A percentile compares a stretch with the other conserved stretches of the same genome.
These are phyloP conservation scores for Apoderus coryli DNA, from an alignment of 2,888 invertebrate genomes.

Conservation along the genomic window DNA sequence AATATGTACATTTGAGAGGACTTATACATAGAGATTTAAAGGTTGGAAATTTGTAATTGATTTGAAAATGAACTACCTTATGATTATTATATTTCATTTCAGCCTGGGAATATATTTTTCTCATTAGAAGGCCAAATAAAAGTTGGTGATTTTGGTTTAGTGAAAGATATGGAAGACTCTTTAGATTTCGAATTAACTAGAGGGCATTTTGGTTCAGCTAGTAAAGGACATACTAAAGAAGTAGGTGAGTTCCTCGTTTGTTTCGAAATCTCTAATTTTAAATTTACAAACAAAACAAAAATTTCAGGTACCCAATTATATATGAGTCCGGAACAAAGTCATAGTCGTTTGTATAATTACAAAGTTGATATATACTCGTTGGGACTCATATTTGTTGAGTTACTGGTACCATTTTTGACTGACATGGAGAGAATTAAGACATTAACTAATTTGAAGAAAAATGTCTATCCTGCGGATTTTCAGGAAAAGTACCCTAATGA, in stretches of 20 bases:
- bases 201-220: slow-evolving; percentile 22
- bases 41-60: slow-evolving; percentile 33
- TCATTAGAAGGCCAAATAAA: slow-evolving; percentile 80
- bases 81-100: slow-evolving; percentile 20
- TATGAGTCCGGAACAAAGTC: slow-evolving; percentile 94
- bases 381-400: slow-evolving; percentile 86
- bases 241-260: slow-evolving; percentile 40
- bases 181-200: slow-evolving; percentile 31
- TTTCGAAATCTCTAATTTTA: not conserved
- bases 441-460: slow-evolving; percentile 48
- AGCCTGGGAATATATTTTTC: slow-evolving; percentile 88
- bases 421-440: slow-evolving; percentile 74
- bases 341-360: slow-evolving; percentile 61
- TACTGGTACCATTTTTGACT: slow-evolving; percentile 79
- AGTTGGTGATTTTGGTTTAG: slow-evolving; percentile 97
- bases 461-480: slow-evolving; percentile 57
- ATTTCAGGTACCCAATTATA: slow-evolving; percentile 76
- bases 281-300: not conserved
- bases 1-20: slow-evolving; percentile 85
- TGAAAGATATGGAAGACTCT: slow-evolving; percentile 66
- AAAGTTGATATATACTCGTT: slow-evolving; percentile 94
- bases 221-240: slow-evolving; percentile 41
- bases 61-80: no score
- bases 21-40: slow-evolving; percentile 94
- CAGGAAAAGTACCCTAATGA: slow-evolving; percentile 47